phyloP scores from a whole-genome alignment of 2,888 invertebrate species.

The Drosophila tanythrix region DNA sequence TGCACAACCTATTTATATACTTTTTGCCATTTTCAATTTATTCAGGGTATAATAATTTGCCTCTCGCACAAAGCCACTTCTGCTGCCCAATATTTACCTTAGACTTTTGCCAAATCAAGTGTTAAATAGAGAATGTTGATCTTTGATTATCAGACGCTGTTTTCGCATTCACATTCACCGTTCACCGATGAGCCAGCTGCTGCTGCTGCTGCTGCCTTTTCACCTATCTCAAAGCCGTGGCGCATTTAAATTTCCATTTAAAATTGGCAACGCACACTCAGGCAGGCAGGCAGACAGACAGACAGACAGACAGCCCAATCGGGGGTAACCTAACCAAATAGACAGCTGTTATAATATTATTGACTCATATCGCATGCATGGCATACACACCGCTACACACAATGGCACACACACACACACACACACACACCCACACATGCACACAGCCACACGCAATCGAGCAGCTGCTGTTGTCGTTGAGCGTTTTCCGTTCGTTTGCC shows the following conservation, averaged over 20 bases:
- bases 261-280: conserved; percentile 51
- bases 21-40: background rate
- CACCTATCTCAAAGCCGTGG: conserved; percentile 44
- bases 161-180: conserved; percentile 28
- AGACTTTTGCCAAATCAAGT: background rate
- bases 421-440: conserved; percentile 5
- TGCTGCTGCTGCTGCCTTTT: conserved; percentile 24
- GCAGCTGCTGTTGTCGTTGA: conserved; percentile 50
- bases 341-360: conserved; percentile 78
- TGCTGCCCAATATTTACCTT: background rate
- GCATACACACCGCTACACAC: conserved; percentile 45
- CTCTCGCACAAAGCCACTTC: background rate
- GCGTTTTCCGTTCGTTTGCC: conserved; percentile 41
- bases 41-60: background rate
- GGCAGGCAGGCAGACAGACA: background rate
- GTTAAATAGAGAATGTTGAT: conserved; percentile 18
- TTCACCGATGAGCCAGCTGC: conserved; percentile 15
- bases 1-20: background rate
- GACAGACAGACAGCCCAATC: conserved; percentile 9
- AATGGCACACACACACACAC: conserved; percentile 21
- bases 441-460: conserved; percentile 26
- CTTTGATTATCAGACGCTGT: conserved; percentile 52
- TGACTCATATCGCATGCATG: conserved; percentile 75
- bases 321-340: conserved; percentile 51
- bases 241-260: conserved; percentile 71